Base-by-base conservation (phyloP, 2,888 invertebrate species). In the Drosophila eohydei region DNA sequence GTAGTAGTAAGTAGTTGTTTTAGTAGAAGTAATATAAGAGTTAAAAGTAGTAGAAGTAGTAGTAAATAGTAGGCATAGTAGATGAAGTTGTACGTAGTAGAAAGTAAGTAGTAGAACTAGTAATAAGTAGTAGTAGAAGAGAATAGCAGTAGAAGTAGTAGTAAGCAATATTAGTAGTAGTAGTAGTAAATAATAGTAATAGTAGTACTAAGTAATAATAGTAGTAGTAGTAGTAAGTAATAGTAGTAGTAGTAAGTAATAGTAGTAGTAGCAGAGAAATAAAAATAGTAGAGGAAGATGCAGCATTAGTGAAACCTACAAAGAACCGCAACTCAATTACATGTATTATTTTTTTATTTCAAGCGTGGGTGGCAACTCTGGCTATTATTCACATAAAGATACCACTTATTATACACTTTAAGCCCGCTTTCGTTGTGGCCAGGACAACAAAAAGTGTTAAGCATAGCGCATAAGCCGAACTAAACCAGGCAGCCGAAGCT, bases 391-490 rank as follows among this genome's bases (percentile, higher is more conserved):
- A 43, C 48, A 62, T 60, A 70, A 72, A 67, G 60, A 58, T 58
- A 52, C 64, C 75, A 64, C 71, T 80, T 75, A 78, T 77, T 80
- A 87, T 80, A 51, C 74, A 80, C 76, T 81, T 78, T 76, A 76
- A 84, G 78, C 70, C 81, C 64, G 81, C 69, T 72, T 68, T 73
- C 57, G 41, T 52, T 54, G 71, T 40, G 57, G 63, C 63, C 61
- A 46, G 52, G 55, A 55, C 65, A 74, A 66, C 78, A 70, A 55
- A 74, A 83, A 87, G 83, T 80, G 87, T 80, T 85, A 83, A 82
- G 80, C 73, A 74, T 71, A 50, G 52, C 71, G 77, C 81, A 83
- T 81, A 81, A 79, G 81, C 58, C 74, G 72, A 38, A 46, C 65
- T 48, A 55, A 30, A 38, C 55, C 69, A 28, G 32, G 57, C 66